These are phyloP conservation scores for Pontoporia blainvillei DNA, from an alignment of 2,113 vertebrate species.

Conservation along the genomic window DNA sequence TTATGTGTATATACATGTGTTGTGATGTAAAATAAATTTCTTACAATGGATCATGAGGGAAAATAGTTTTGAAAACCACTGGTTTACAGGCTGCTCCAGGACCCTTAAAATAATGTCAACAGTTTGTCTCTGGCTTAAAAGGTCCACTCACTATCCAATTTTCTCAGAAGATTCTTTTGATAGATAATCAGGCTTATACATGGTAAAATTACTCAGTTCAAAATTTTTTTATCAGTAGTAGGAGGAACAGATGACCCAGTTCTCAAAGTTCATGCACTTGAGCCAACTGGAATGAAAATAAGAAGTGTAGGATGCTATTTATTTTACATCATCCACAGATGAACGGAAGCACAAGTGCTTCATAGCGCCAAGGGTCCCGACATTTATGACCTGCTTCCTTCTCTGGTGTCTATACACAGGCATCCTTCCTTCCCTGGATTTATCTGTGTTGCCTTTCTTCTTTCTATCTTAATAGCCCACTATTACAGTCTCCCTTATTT, in stretches of 20 bases:
- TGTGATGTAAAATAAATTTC: not conserved
- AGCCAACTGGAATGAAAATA: not conserved
- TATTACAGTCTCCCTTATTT: not conserved
- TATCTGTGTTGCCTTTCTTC: not conserved
- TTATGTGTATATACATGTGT: not conserved
- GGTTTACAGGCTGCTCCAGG: not conserved
- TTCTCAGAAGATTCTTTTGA: not conserved
- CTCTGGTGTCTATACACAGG: not conserved
- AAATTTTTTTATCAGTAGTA: not conserved
- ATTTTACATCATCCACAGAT: not conserved
- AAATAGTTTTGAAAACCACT: not conserved
- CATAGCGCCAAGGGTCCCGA: fast-evolving
- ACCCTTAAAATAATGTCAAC: not conserved
- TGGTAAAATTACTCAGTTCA: not conserved
- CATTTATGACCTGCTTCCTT: not conserved
- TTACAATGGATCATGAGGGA: not conserved
- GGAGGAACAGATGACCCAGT: not conserved
- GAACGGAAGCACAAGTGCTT: not conserved
- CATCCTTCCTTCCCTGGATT: not conserved
- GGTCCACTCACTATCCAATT: not conserved
- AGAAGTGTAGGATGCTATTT: not conserved
- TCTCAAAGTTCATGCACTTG: not conserved
- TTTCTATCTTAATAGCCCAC: not conserved
- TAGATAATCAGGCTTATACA: not conserved
- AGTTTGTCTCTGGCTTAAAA: not conserved